phyloP scores from a whole-genome alignment of 2,888 invertebrate species.

The Atethmia centrago region DNA sequence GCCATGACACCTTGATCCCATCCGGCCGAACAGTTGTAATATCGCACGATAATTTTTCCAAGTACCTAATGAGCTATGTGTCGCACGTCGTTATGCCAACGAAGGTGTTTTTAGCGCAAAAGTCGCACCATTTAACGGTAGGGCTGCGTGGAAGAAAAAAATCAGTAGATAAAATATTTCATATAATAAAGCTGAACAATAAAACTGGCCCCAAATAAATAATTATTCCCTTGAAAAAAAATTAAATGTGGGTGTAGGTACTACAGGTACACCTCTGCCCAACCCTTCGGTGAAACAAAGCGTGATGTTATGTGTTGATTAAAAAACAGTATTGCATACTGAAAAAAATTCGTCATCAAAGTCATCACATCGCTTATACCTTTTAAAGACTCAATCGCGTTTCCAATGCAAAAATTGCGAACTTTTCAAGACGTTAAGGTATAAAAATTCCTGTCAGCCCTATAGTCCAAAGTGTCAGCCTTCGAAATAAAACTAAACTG shows the following conservation, averaged over 20 bases:
- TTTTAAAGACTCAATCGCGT: background rate
- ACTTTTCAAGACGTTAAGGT: constrained; percentile 5
- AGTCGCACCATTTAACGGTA: constrained; percentile 33
- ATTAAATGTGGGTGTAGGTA: too few species aligned
- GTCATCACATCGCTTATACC: background rate
- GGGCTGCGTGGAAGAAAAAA: constrained; percentile 36
- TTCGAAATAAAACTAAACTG: constrained; percentile 80
- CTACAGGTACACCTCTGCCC: too few species aligned
- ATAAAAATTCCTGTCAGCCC: constrained; percentile 63
- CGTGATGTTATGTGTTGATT: too few species aligned
- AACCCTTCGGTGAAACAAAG: too few species aligned
- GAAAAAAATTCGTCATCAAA: background rate
- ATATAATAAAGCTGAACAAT: background rate
- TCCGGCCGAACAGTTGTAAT: constrained; percentile 46
- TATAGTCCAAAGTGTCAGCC: constrained; percentile 68
- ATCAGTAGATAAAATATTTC: background rate
- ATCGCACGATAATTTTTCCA: constrained; percentile 69
- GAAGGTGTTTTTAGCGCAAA: constrained; percentile 40
- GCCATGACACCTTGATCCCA: constrained; percentile 23
- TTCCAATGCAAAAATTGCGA: background rate
- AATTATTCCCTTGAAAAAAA: too few species aligned
- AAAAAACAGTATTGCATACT: background rate
- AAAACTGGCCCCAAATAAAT: background rate
- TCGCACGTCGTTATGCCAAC: constrained; percentile 42
- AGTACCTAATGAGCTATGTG: constrained; percentile 69